phyloP scores from a whole-genome alignment of 1,140 invertebrate genomes.

The Belonocnema kinseyi region DNA sequence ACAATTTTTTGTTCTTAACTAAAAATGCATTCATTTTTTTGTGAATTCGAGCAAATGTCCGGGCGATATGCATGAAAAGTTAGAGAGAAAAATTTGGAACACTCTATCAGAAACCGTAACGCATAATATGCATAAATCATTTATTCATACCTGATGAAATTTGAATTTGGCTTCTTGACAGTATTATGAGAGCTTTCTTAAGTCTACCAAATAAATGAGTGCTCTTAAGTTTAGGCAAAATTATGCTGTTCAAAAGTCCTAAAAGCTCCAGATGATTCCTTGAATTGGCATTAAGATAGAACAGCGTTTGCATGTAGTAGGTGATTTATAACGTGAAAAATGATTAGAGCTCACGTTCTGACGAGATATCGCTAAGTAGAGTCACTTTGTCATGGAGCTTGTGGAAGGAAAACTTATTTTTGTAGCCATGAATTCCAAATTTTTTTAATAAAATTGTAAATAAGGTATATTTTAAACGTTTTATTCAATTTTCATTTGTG shows the following conservation, averaged over 20 bases:
- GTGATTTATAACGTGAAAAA: constrained; percentile 22
- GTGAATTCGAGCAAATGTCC: too few species aligned
- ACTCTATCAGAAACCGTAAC: too few species aligned
- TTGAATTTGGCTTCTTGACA: background rate
- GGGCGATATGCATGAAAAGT: too few species aligned
- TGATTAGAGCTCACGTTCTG: background rate
- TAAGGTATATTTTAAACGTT: too few species aligned
- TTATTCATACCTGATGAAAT: background rate
- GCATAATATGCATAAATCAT: too few species aligned
- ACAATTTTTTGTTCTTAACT: too few species aligned
- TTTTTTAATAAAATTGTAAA: too few species aligned
- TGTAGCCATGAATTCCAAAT: too few species aligned
- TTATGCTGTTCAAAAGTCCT: background rate
- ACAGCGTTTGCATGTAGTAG: background rate
- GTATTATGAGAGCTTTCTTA: background rate
- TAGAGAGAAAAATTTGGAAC: too few species aligned
- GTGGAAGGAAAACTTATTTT: background rate
- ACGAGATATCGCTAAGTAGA: constrained; percentile 12
- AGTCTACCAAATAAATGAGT: background rate
- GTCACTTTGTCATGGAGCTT: constrained; percentile 8
- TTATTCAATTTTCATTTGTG: too few species aligned
- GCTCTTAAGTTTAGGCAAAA: background rate
- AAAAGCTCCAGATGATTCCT: background rate
- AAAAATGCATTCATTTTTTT: too few species aligned
- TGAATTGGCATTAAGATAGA: constrained; percentile 14